Percentiles rank a stretch among this genome's conserved stretches.
phyloP scores from a whole-genome alignment of 2,888 invertebrate species.

The Chaitophorus viminalis region DNA sequence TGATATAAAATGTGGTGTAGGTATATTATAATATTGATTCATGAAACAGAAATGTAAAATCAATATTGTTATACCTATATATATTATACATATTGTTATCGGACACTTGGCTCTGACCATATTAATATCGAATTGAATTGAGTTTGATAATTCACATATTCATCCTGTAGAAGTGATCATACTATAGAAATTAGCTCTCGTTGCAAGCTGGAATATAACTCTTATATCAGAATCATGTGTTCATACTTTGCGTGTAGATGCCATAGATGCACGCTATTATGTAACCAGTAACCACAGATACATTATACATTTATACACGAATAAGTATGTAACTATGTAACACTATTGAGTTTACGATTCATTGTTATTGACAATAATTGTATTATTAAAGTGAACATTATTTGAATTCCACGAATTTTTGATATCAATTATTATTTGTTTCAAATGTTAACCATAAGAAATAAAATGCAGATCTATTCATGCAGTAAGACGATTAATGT shows the following conservation, averaged over 20 bases:
- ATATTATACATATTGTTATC: background rate
- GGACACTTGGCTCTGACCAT: background rate
- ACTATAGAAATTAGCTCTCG: background rate
- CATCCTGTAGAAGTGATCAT: background rate
- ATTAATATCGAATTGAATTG: background rate
- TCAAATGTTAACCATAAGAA: no score
- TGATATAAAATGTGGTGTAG: no score
- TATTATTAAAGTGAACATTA: background rate
- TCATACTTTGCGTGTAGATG: background rate
- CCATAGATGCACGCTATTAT: background rate
- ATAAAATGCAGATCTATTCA: constrained; percentile 1
- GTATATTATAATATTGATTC: no score
- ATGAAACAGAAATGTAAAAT: no score
- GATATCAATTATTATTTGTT: background rate
- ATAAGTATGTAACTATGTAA: no score
- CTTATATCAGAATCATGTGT: background rate
- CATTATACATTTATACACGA: no score
- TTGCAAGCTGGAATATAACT: background rate
- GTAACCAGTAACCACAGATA: no score
- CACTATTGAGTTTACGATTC: background rate
- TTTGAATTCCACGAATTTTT: background rate
- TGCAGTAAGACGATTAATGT: background rate
- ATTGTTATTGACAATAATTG: constrained; percentile 4
- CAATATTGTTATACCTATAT: no score
- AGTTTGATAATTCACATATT: background rate